Percentiles rank a stretch among this genome's conserved stretches.
These are phyloP conservation scores for Thamnophis sirtalis DNA, from an alignment of 2,113 vertebrate species.

Conservation along the genomic window DNA sequence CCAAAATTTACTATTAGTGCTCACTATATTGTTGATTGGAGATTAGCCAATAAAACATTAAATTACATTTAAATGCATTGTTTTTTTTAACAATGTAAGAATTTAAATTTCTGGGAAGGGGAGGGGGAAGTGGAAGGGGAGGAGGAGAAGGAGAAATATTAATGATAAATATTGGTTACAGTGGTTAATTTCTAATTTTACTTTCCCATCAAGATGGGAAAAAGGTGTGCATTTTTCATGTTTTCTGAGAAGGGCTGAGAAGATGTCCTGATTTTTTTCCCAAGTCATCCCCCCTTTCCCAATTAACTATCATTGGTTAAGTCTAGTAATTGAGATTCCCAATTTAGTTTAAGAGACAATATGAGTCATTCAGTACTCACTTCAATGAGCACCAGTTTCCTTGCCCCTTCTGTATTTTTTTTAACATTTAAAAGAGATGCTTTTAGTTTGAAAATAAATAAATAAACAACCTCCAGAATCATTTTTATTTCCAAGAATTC, in stretches of 20 bases:
- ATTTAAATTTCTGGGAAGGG: not conserved
- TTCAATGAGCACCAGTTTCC: not conserved
- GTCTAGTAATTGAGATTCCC: not conserved
- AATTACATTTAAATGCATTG: not conserved
- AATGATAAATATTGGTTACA: not conserved
- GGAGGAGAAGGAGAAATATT: not conserved
- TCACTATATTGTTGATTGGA: not conserved
- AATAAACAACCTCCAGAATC: not conserved
- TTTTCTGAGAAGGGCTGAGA: not conserved
- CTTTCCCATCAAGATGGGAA: not conserved
- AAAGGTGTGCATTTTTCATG: not conserved
- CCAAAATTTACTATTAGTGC: not conserved
- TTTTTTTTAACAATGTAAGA: not conserved
- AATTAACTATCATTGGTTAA: not conserved
- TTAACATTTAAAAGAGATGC: not conserved
- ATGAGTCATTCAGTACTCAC: not conserved
- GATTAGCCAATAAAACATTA: not conserved
- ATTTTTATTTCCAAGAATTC: not conserved
- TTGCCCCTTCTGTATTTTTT: not conserved
- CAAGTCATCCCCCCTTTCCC: not conserved
- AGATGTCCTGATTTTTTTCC: not conserved
- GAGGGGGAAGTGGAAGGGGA: no score
- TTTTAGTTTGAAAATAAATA: not conserved
- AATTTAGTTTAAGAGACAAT: not conserved
- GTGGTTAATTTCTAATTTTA: not conserved